Base-by-base conservation (phyloP, 2,797 vertebrate species). In the Chiroxiphia lanceolata region DNA sequence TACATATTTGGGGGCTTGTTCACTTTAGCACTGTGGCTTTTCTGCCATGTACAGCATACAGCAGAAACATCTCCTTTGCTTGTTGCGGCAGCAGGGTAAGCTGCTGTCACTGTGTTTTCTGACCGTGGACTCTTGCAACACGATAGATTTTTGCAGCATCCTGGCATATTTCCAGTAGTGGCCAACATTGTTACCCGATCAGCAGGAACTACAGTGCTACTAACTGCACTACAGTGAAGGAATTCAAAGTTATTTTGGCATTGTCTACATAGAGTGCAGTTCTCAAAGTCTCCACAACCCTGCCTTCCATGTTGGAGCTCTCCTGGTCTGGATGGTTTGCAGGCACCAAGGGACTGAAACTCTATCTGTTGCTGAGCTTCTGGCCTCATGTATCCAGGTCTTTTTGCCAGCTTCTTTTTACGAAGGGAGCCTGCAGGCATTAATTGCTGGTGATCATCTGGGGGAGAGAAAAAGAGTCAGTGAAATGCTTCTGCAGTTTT, bases 311-410 rank as follows among this genome's bases (percentile, higher is more conserved):
- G 44, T 7, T 20, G 89, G 45, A 86, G 69, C 48, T 88, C 92
- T 23, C 82, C 95, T 63, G 71, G 57, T 61, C 4, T 40, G 54
- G 83, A 33, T 0, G 5, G 40, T 8, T 88, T 4, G 20, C 90
- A 90, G 47, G 44, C 69, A 61, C 22, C 44, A 8, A n/a, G 22
- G 61, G 90, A 75, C 56, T 90, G 94, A 83, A 96, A 87, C 71
- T 94, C 76, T 76, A 95, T 93, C 88, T 88, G 92, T 17, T 71
- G 93, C 94, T 96, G 87, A 69, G 96, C 96, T 56, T 98, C 95
- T 44, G 95, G 94, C 93, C 98, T 98, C 99, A 99, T 97, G 96
- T 98, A 98, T 53, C 98, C 98, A 1, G 98, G 98, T 87, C 97
- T 98, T 92, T 94, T 97, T 83, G 98, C 97, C 95, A 98, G 96